A percentile compares a stretch with the other conserved stretches of the same genome.
Evolutionary conservation across 2,888 invertebrate species (phyloP).

Genomic region (Cheilosia pagana): DNA sequence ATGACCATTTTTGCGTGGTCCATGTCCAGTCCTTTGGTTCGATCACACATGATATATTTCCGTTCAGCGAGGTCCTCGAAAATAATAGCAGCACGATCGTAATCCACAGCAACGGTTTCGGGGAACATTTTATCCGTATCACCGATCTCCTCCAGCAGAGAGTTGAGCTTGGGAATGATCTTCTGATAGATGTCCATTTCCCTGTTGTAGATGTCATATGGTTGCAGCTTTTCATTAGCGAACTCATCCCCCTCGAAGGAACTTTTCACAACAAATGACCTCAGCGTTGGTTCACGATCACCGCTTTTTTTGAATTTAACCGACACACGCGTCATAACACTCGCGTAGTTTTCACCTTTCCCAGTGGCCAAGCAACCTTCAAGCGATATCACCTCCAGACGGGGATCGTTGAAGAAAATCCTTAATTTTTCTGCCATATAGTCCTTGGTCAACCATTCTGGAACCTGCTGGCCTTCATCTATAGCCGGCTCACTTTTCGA

Average conservation of each 20-base stretch:
- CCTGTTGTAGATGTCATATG: conserved; percentile 82
- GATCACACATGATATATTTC: conserved; percentile 80
- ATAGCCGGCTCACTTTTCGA: conserved; percentile 24
- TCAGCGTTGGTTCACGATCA: conserved; percentile 52
- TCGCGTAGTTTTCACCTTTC: conserved; percentile 82
- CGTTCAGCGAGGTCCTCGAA: conserved; percentile 81
- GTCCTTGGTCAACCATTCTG: conserved; percentile 79
- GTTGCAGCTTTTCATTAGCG: conserved; percentile 78
- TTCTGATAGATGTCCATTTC: conserved; percentile 82
- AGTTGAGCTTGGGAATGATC: conserved; percentile 80
- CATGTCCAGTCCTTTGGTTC: conserved; percentile 82
- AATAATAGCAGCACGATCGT: conserved; percentile 79
- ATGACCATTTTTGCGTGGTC: conserved; percentile 82
- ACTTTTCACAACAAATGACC: conserved; percentile 80
- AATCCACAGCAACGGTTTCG: conserved; percentile 80
- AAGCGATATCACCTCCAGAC: conserved; percentile 77
- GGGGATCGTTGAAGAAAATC: conserved; percentile 78
- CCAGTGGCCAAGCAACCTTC: conserved; percentile 78
- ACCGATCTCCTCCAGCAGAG: conserved; percentile 77
- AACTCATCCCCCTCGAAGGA: conserved; percentile 80
- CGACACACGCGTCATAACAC: conserved; percentile 79
- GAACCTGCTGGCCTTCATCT: conserved; percentile 73
- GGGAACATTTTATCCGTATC: conserved; percentile 81
- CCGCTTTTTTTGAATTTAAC: conserved; percentile 76
- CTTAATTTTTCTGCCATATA: conserved; percentile 78